Conservation (phyloP, 2,113 vertebrate genomes). For the Oncorhynchus masou region DNA sequence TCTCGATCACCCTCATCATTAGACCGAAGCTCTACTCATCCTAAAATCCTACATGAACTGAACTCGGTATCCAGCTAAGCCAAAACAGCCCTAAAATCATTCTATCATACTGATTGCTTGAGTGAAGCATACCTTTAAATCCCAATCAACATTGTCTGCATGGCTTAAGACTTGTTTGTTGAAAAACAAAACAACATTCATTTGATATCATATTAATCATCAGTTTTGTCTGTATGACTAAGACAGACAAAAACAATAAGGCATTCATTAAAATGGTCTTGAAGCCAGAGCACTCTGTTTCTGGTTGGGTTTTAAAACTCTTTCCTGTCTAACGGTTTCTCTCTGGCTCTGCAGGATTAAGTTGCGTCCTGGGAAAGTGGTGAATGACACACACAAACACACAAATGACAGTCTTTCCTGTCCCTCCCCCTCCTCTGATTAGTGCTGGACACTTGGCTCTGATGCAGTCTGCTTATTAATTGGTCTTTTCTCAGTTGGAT, state of each 20-base stretch:
- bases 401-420: not conserved
- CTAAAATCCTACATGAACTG: not conserved
- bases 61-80: not conserved
- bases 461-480: slow-evolving; percentile 6
- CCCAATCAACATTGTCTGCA: no score
- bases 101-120: not conserved
- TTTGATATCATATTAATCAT: no score
- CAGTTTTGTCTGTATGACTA: not conserved
- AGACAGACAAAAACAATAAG: not conserved
- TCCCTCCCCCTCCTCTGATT: not conserved
- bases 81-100: not conserved
- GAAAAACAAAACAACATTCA: no score
- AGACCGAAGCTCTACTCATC: not conserved
- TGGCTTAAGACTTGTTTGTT: no score
- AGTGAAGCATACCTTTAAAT: not conserved
- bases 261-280: not conserved
- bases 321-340: not conserved
- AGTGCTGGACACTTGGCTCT: not conserved
- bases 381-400: not conserved
- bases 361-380: slow-evolving; percentile 3
- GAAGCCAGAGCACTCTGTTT: not conserved
- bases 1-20: not conserved
- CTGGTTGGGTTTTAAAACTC: not conserved
- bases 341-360: slow-evolving; percentile 1
- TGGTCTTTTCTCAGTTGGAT: not conserved